Conservation (phyloP, 2,888 invertebrate genomes). For the Coenonympha glycerion region DNA sequence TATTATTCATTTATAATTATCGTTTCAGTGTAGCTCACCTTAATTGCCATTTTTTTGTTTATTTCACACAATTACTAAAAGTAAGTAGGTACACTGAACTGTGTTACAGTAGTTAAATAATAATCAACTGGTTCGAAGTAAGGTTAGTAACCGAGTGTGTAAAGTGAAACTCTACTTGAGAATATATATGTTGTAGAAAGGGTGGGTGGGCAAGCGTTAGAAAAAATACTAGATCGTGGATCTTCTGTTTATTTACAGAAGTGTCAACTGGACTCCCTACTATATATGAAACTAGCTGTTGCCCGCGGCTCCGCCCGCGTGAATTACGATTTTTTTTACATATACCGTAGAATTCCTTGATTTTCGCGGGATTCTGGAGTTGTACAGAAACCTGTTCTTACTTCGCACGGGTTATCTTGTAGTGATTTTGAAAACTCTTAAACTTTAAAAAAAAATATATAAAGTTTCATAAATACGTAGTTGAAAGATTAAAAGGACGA, state of each 20-base stretch:
- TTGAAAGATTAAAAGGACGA: no score
- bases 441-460: no score
- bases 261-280: conserved; percentile 2
- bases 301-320: no score
- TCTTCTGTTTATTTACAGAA: conserved; percentile 22
- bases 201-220: conserved; percentile 33
- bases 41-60: conserved; percentile 48
- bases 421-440: no score
- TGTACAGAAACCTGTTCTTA: no score
- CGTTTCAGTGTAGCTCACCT: conserved; percentile 42
- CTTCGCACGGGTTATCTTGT: no score
- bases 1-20: neutral
- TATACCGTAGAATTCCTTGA: no score
- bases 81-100: conserved; percentile 6
- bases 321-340: no score
- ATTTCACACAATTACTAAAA: conserved; percentile 11
- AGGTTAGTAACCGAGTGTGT: conserved; percentile 48
- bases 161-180: conserved; percentile 44
- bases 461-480: no score
- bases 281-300: no score
- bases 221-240: conserved; percentile 15
- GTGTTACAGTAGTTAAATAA: neutral
- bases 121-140: conserved; percentile 22
- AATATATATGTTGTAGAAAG: conserved; percentile 48
- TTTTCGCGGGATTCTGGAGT: no score